Base-by-base conservation (phyloP, 2,888 invertebrate species). In the Isoperla grammatica region DNA sequence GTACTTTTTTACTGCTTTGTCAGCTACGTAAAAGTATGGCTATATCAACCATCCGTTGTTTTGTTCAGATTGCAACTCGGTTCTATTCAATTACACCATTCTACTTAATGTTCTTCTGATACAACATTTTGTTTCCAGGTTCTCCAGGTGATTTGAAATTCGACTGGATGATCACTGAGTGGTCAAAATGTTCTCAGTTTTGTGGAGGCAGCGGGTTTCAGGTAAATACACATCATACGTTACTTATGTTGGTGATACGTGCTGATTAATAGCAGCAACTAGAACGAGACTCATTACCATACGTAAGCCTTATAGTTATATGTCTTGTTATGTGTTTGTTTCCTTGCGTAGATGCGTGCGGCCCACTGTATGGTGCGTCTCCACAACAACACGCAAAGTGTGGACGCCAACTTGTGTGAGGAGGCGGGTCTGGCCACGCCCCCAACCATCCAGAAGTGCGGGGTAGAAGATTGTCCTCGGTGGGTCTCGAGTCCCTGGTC, bases 101-200 rank as follows among this genome's bases (percentile, higher is more conserved):
- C n/a, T n/a, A n/a, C n/a, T n/a, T n/a, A n/a, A n/a, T n/a, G n/a
- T n/a, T n/a, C n/a, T n/a, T n/a, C n/a, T n/a, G n/a, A n/a, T n/a
- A n/a, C n/a, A n/a, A n/a, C n/a, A n/a, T n/a, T n/a, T n/a, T n/a
- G n/a, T n/a, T 63, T 64, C 29, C 64, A 71, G 73, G 72, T 11
- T 72, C 70, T 55, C 67, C 75, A 63, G 72, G 73, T 63, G 75
- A 79, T 68, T 69, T 85, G 65, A 76, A 83, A 67, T 91, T 88
- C 72, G 84, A 85, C 65, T 94, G 93, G 93, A 79, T 83, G 70
- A 82, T 87, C 11, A 86, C 88, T 0, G 85, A 87, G 9, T 96
- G 95, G 95, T 88, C 92, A 0, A 80, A 83, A 12, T 95, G 95
- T 72, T 90, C 88, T 1, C 86, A 88, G 65, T 84, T 84, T 0